Evolutionary conservation across 2,888 invertebrate species (phyloP).

Genomic region (Dusona sp.): DNA sequence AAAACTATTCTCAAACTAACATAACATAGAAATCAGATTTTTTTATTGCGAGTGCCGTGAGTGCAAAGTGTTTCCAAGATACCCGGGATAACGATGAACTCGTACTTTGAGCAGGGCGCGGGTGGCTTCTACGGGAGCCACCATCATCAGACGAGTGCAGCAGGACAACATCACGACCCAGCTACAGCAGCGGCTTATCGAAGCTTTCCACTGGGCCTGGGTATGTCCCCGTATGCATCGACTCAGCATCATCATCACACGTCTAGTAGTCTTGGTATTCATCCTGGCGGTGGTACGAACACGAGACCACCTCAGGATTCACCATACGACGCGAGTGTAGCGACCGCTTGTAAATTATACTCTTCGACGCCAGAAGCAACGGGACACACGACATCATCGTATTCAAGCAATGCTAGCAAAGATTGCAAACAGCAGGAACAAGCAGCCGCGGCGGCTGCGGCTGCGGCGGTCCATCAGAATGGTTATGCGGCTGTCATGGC

Average conservation of each 20-base stretch:
- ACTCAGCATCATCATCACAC: constrained; percentile 89
- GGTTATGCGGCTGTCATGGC: constrained; percentile 90
- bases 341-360: constrained; percentile 93
- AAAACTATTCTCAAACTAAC: constrained; percentile 11
- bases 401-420: constrained; percentile 87
- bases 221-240: constrained; percentile 93
- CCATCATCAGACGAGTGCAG: constrained; percentile 91
- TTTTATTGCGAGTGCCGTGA: constrained; percentile 73
- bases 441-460: constrained; percentile 84
- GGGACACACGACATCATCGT: constrained; percentile 87
- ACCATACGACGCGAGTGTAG: constrained; percentile 95
- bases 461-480: constrained; percentile 85
- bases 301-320: constrained; percentile 94
- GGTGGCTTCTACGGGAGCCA: constrained; percentile 96
- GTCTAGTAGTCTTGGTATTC: constrained; percentile 85
- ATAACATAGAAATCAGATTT: neutral
- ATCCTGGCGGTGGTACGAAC: constrained; percentile 89
- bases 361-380: constrained; percentile 88
- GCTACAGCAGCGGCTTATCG: constrained; percentile 91
- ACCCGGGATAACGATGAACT: constrained; percentile 91
- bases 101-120: constrained; percentile 96
- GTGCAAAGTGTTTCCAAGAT: constrained; percentile 80
- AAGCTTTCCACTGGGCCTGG: constrained; percentile 94
- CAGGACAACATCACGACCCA: constrained; percentile 91
- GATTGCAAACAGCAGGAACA: constrained; percentile 90